Base-by-base conservation (phyloP, 2,113 vertebrate species). In the Proterorhinus semilunaris region DNA sequence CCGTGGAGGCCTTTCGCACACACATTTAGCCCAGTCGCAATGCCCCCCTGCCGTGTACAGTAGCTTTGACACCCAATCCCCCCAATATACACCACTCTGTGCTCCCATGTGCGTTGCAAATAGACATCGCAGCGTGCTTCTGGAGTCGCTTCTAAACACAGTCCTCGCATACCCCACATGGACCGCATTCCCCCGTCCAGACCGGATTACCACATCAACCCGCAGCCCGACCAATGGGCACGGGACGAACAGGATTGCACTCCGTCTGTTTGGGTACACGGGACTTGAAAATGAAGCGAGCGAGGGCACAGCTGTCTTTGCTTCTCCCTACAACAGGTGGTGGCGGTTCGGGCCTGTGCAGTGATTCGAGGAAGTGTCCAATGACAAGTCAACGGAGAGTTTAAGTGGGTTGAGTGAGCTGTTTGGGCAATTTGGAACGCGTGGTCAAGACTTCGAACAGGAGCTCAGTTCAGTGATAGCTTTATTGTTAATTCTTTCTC, bases 251-350 rank as follows among this genome's bases (percentile, higher is more conserved):
- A 36, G 27, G 27, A 27, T 1, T 2, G 27, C 27, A 27, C 63
- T 61, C 8, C 3, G 69, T 75, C 42, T 57, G 75, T 75, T 83
- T 65, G 76, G 49, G 65, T 69, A 66, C 55, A 46, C 65, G 58
- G 79, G 69, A 74, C 61, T 62, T 54, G 53, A 63, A 65, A 73
- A 66, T 61, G 27, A 55, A 52, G 42, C 64, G 54, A 71, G 76
- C 82, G 65, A 81, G 69, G 53, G 66, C 78, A 72, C 88, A 90
- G 88, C 89, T 91, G 89, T 69, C 47, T 15, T 10, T 2, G 11
- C 27, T 57, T 17, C 57, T 50, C 64, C 8, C 53, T 4, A 69
- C 71, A 81, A 90, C 91, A 92, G 91, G 89, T 92, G 89, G 72
- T 64, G 65, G 71, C 59, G 4, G 8, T 70, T 67, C 48, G 46